phyloP scores from a whole-genome alignment of 2,113 vertebrate species.

The Prunella himalayana region DNA sequence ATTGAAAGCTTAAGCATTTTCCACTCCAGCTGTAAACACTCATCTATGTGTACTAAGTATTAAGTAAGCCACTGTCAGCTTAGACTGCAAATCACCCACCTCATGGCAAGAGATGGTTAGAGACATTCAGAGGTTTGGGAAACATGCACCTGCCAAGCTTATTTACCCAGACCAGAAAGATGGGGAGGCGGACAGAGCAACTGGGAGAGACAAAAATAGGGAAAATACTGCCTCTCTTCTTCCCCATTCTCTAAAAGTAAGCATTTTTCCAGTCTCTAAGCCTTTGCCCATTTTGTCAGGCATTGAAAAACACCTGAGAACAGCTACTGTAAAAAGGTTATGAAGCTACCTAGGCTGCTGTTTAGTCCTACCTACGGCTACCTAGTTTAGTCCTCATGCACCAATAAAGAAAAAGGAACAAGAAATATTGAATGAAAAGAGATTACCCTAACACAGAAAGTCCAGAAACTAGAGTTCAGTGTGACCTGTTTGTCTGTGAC shows the following conservation, averaged over 20 bases:
- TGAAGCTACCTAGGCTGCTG: not conserved
- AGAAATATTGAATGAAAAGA: not conserved
- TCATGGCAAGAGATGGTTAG: not conserved
- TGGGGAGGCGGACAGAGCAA: not conserved
- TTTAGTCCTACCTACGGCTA: no score
- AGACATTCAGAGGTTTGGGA: no score
- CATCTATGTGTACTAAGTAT: not conserved
- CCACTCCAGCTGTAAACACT: not conserved
- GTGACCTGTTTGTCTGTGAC: not conserved
- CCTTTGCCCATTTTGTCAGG: not conserved
- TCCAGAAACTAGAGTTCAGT: not conserved
- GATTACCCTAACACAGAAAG: not conserved
- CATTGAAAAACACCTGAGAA: not conserved
- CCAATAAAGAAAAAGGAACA: not conserved
- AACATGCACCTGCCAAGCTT: not conserved
- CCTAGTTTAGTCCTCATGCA: not conserved
- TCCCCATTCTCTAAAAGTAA: not conserved
- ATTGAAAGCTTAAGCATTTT: not conserved
- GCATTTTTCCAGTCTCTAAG: not conserved
- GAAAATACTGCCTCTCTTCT: not conserved
- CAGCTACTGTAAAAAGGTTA: not conserved
- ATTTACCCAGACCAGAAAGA: not conserved
- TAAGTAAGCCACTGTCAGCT: not conserved
- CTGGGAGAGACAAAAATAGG: fast-evolving
- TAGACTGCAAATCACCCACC: not conserved